A percentile compares a stretch with the other conserved stretches of the same genome.
Conservation (phyloP, 2,888 invertebrate species). For the Lepidochrysops patricia region DNA sequence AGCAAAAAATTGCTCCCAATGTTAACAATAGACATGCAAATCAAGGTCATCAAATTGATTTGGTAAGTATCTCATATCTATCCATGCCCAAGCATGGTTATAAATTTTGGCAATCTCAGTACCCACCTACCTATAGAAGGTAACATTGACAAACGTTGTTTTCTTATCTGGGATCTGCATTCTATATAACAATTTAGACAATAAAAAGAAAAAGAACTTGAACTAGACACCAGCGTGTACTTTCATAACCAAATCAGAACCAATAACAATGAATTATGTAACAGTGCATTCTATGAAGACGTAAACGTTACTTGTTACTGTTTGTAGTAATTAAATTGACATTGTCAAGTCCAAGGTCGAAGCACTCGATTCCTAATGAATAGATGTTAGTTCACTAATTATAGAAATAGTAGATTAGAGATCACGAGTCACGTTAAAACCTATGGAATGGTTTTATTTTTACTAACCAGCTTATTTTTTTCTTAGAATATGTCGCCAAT, state of each 20-base stretch:
- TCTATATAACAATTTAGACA: too few species aligned
- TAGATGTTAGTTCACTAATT: background rate
- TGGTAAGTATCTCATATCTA: too few species aligned
- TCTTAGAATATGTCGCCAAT: background rate
- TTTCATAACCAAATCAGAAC: too few species aligned
- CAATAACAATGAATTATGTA: background rate
- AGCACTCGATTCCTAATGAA: background rate
- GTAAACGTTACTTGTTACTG: background rate
- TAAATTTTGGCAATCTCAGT: background rate
- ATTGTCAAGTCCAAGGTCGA: background rate
- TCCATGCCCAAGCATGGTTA: too few species aligned
- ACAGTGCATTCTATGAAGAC: background rate
- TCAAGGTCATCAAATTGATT: background rate
- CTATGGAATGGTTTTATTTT: background rate
- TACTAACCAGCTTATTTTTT: background rate
- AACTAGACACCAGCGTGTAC: too few species aligned
- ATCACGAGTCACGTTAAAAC: background rate
- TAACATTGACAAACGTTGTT: too few species aligned
- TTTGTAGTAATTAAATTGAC: background rate
- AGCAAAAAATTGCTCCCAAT: background rate
- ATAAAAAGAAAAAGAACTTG: too few species aligned
- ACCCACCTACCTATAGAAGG: too few species aligned
- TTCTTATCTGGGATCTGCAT: too few species aligned
- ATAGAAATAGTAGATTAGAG: background rate
- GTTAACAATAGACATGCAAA: background rate